Base-by-base conservation (phyloP, 2,113 vertebrate genomes). In the Oncorhynchus nerka region DNA sequence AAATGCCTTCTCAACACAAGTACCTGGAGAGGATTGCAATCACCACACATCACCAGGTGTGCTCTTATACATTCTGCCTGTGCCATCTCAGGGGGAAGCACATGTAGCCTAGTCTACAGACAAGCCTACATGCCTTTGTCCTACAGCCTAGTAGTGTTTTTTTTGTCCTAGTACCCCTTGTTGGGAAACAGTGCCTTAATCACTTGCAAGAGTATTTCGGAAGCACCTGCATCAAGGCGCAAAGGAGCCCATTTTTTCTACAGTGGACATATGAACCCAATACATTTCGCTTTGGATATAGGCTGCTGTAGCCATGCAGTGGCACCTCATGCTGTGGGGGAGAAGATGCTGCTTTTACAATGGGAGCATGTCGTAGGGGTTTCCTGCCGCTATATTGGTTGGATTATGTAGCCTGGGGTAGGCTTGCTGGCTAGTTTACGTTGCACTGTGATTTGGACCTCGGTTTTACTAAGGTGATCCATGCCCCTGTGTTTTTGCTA, bases 381-480 rank as follows among this genome's bases (percentile, higher is more conserved):
- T 75, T 28, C 68, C 20, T 64, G 26, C 55, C n/a, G 22, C 15
- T 6, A 12, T 22, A 3, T 45, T 71, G 69, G 55, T 28, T 72
- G 82, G 70, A 70, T 70, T 85, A 92, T 85, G 87, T 76, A 55
- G 74, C 70, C 19, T 22, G 59, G 6, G 59, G 9, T 75, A 49
- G 65, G 73, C 57, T 74, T 32, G 48, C 59, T 77, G 75, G 28
- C 49, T 76, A 74, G 75, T 89, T 84, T 85, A 75, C 77, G 80
- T 78, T 71, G 73, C 76, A 28, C 61, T 70, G 73, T 66, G 69
- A 81, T 81, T 76, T 66, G 75, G 83, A 86, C 79, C 80, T 45
- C 57, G 73, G 81, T 72, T 74, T 73, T 83, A 74, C 83, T 73
- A 69, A 81, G 78, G 84, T 88, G 86, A 82, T 86, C 87, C 87